These are phyloP conservation scores for Delichon dasypus DNA, from an alignment of 2,797 vertebrate species.

Conservation along the genomic window DNA sequence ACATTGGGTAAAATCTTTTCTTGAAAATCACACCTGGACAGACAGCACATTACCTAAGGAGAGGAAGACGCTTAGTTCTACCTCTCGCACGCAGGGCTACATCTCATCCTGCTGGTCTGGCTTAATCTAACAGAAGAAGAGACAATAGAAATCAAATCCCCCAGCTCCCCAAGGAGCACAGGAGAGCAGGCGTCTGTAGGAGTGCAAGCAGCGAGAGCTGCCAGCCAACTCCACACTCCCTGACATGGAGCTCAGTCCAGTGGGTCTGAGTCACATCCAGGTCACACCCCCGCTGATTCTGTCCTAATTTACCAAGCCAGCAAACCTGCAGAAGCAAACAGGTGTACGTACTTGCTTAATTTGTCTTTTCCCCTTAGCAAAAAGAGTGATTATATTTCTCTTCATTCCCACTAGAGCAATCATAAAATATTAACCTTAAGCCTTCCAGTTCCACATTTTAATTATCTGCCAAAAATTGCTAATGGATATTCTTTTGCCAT, in stretches of 20 bases:
- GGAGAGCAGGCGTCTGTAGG: neutral
- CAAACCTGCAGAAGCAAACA: neutral
- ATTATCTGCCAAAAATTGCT: constrained; percentile 68
- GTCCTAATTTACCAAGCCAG: neutral
- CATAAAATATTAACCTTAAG: constrained; percentile 54
- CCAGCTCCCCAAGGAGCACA: accelerated
- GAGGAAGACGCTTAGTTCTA: neutral
- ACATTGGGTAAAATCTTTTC: neutral
- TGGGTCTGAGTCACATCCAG: neutral
- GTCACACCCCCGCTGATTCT: neutral
- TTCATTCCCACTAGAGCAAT: constrained; percentile 32
- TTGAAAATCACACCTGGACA: neutral
- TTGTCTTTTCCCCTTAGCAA: neutral
- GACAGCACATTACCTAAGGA: accelerated
- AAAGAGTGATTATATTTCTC: constrained; percentile 6
- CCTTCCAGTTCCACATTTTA: constrained; percentile 24
- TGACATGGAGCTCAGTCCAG: neutral
- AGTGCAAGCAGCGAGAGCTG: neutral
- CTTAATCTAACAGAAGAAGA: neutral
- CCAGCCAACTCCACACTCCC: accelerated
- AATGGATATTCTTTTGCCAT: constrained; percentile 29
- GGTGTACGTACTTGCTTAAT: neutral
- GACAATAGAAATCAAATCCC: neutral
- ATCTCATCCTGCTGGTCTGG: neutral
- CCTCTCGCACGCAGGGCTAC: neutral